A percentile compares a stretch with the other conserved stretches of the same genome.
Conservation (phyloP, 2,888 invertebrate genomes). For the Cetonia aurata region DNA sequence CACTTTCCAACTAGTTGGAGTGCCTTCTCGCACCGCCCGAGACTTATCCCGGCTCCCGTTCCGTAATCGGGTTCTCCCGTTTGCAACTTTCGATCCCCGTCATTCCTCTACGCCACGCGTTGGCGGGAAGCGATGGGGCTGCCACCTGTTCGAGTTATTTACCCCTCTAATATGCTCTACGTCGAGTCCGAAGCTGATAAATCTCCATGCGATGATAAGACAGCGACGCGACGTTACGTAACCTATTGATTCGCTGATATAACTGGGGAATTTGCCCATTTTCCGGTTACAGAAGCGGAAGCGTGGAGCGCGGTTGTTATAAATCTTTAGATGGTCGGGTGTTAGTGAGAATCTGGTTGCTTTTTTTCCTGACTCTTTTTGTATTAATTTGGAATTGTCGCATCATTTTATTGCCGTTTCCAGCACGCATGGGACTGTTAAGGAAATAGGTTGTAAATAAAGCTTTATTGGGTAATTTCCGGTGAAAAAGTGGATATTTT, state of each 20-base stretch:
- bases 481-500: slow-evolving; percentile 2
- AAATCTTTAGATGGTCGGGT: slow-evolving; percentile 31
- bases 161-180: slow-evolving; percentile 33
- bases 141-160: slow-evolving; percentile 46
- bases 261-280: neutral
- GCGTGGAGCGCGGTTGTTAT: slow-evolving; percentile 19
- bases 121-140: slow-evolving; percentile 25
- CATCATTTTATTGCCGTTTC: slow-evolving; percentile 3
- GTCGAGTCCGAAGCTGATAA: slow-evolving; percentile 39
- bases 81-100: slow-evolving; percentile 33
- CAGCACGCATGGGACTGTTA: slow-evolving; percentile 27
- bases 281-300: slow-evolving; percentile 5
- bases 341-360: slow-evolving; percentile 29
- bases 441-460: slow-evolving; percentile 36
- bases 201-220: slow-evolving; percentile 40
- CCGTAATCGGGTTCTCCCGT: neutral
- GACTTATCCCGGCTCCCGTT: slow-evolving; percentile 21
- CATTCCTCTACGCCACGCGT: slow-evolving; percentile 33
- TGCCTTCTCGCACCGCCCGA: slow-evolving; percentile 25
- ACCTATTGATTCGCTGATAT: slow-evolving; percentile 10
- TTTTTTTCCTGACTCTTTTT: slow-evolving; percentile 11
- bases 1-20: slow-evolving; percentile 39
- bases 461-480: slow-evolving; percentile 35
- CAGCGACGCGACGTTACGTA: neutral
- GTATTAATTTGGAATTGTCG: neutral